These are phyloP conservation scores for Gadopsis bispinosus DNA, from an alignment of 2,797 vertebrate genomes.

Conservation along the genomic window DNA sequence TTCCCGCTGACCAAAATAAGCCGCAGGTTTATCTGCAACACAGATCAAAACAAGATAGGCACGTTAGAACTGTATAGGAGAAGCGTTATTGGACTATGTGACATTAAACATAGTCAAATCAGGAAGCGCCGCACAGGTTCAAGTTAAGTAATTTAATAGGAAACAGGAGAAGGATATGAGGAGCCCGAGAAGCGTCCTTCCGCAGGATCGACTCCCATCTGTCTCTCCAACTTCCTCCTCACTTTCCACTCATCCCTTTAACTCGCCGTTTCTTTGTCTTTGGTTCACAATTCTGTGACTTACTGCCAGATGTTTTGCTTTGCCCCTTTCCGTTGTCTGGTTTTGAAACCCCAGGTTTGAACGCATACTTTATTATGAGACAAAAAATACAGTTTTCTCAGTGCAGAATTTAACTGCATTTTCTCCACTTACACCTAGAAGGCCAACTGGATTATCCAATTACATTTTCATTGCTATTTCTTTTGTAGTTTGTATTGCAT, in stretches of 20 bases:
- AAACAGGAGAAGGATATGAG: slow-evolving; percentile 59
- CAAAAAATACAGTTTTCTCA: neutral
- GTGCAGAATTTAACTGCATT: neutral
- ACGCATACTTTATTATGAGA: neutral
- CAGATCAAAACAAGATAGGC: slow-evolving; percentile 20
- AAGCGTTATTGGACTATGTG: slow-evolving; percentile 9
- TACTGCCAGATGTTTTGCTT: neutral
- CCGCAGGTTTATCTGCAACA: slow-evolving; percentile 94
- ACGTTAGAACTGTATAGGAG: neutral
- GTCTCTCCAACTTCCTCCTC: slow-evolving; percentile 61
- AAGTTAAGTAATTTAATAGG: slow-evolving; percentile 51
- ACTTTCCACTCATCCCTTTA: slow-evolving; percentile 10
- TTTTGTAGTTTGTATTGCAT: neutral
- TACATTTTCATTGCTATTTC: neutral
- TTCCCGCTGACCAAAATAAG: slow-evolving; percentile 98
- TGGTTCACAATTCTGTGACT: slow-evolving; percentile 21
- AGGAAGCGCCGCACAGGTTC: slow-evolving; percentile 39
- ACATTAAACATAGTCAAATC: slow-evolving; percentile 19
- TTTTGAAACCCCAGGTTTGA: neutral
- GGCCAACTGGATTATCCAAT: neutral
- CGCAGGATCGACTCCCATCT: slow-evolving; percentile 51
- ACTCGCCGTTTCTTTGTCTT: slow-evolving; percentile 25
- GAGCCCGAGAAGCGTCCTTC: slow-evolving; percentile 53
- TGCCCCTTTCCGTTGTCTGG: slow-evolving; percentile 2
- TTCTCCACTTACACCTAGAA: neutral